A percentile compares a stretch with the other conserved stretches of the same genome.
These are phyloP conservation scores for Neoascia interrupta DNA, from an alignment of 2,888 invertebrate species.

Conservation along the genomic window DNA sequence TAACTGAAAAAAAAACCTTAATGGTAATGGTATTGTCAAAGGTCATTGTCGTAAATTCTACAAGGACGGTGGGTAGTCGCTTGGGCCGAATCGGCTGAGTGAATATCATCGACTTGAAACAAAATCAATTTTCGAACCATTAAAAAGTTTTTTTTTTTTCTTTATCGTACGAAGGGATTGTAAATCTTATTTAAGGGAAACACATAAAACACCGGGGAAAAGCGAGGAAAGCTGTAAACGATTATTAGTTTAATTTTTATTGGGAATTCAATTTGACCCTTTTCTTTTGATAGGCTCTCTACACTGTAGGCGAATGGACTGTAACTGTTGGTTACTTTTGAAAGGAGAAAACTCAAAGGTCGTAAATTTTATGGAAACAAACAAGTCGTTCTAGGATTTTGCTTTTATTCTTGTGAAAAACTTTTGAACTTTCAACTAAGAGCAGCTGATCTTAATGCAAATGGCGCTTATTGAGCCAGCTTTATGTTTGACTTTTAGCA, in stretches of 20 bases:
- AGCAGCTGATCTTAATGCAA: too few relatives aligned
- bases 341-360: not conserved
- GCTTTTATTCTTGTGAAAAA: too few relatives aligned
- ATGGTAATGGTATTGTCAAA: conserved; percentile 43
- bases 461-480: too few relatives aligned
- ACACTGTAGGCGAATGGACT: not conserved
- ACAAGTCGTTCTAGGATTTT: too few relatives aligned
- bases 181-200: conserved; percentile 12
- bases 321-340: not conserved
- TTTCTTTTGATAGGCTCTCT: not conserved
- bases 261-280: conserved; percentile 26
- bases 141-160: conserved; percentile 43
- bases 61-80: too few relatives aligned
- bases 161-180: conserved; percentile 20
- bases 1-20: conserved; percentile 6
- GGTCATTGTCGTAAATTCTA: conserved; percentile 48
- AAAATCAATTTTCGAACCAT: conserved; percentile 43
- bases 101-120: conserved; percentile 29
- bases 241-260: conserved; percentile 22
- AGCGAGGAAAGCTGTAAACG: not conserved
- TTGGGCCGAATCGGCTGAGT: conserved; percentile 12
- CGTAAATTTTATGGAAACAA: too few relatives aligned
- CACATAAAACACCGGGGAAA: conserved; percentile 7
- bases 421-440: too few relatives aligned
- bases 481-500: too few relatives aligned